phyloP scores from a whole-genome alignment of 92 coral and sea anemone genomes.

The Palythoa caribaeorum region DNA sequence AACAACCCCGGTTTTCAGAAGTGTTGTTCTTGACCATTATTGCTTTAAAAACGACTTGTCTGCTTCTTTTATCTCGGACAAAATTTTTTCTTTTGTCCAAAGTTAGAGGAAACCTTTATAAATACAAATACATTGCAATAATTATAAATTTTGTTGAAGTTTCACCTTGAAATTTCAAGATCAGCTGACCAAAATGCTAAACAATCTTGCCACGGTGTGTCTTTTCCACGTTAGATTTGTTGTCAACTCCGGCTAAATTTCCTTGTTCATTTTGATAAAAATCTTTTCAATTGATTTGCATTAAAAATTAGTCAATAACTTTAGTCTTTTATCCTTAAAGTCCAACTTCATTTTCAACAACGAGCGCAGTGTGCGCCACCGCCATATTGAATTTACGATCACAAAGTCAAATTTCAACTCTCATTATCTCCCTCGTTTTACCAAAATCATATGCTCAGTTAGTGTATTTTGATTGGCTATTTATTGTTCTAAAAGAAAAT shows the following conservation, averaged over 20 bases:
- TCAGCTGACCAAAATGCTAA: slow-evolving; percentile 31
- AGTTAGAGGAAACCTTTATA: slow-evolving; percentile 7
- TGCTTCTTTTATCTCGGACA: slow-evolving; percentile 42
- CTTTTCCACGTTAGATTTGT: slow-evolving; percentile 46
- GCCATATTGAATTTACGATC: slow-evolving; percentile 9
- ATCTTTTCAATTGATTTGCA: background rate
- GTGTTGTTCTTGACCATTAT: slow-evolving; percentile 37
- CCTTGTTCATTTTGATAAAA: slow-evolving; percentile 48
- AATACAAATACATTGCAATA: slow-evolving; percentile 49
- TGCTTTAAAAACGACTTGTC: slow-evolving; percentile 43
- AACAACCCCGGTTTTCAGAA: slow-evolving; percentile 17
- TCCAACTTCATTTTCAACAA: slow-evolving; percentile 26
- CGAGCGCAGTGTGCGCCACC: slow-evolving; percentile 1
- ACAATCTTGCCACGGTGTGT: slow-evolving; percentile 41
- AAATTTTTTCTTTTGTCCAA: slow-evolving; percentile 25
- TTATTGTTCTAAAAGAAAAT: background rate
- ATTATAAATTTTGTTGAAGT: slow-evolving; percentile 18
- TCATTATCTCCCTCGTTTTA: slow-evolving; percentile 1
- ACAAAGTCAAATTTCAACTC: slow-evolving; percentile 10
- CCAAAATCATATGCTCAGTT: slow-evolving; percentile 3
- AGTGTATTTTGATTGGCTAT: background rate
- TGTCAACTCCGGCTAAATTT: slow-evolving; percentile 58
- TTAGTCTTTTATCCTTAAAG: slow-evolving; percentile 1
- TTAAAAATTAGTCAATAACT: slow-evolving; percentile 23
- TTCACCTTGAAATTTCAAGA: too few relatives aligned